Evolutionary conservation across 2,888 invertebrate species (phyloP).

Genomic region (Bhutanitis thaidina): DNA sequence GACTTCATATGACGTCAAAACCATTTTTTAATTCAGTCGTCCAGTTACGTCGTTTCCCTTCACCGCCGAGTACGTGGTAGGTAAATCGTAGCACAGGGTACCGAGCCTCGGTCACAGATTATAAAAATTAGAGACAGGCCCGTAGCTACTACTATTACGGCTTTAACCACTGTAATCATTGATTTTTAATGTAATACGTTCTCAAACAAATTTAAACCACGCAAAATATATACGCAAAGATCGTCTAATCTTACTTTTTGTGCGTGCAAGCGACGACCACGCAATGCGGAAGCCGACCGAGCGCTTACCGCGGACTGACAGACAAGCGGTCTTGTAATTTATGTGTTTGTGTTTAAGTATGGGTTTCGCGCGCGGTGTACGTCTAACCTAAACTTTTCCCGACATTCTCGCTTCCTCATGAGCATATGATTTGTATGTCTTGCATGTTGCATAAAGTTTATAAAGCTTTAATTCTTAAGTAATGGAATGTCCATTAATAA

Average conservation of each 20-base stretch:
- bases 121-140: no score
- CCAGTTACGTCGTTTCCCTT: no score
- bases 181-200: neutral
- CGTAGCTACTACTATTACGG: no score
- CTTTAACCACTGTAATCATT: neutral
- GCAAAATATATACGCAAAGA: neutral
- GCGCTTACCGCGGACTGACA: conserved; percentile 24
- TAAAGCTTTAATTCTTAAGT: neutral
- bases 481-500: neutral
- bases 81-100: no score
- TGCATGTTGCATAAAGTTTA: neutral
- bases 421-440: neutral
- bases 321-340: conserved; percentile 32
- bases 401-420: conserved; percentile 12
- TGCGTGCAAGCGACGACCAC: conserved; percentile 25
- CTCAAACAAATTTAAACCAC: neutral
- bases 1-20: no score
- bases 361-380: conserved; percentile 15
- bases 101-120: no score
- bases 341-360: conserved; percentile 24
- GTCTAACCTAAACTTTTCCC: neutral
- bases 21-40: no score
- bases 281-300: conserved; percentile 33
- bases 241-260: conserved; percentile 20
- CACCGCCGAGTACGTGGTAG: no score